Base-by-base conservation (phyloP, 1,140 invertebrate genomes). In the Saccostrea glomerata region DNA sequence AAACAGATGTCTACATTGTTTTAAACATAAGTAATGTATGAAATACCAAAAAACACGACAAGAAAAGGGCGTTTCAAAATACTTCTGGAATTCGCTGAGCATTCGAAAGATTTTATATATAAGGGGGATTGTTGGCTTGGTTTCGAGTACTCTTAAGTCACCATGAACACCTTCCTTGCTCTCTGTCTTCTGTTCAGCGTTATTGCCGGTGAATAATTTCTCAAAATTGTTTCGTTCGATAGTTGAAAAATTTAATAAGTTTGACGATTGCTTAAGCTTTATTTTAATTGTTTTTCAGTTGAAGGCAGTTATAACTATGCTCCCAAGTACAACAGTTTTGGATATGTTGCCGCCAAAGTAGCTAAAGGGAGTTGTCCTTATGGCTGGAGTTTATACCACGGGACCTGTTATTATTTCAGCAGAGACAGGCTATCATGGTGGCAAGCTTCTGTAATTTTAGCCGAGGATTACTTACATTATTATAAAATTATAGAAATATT, bases 371-470 rank as follows among this genome's bases (percentile, higher is more conserved):
- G 17, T 17, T 85, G 84, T 63, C 56, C 84, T 63, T 36, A 23
- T 36, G 84, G 84, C 9, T 85, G 84, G 84, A 20, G 7, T 47
- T 56, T n/a, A 0, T 85, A 85, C 36, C 47, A 36, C 23, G 25
- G 56, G 17, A 85, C 56, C 56, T 85, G 84, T 60, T 85, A 85
- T 40, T 63, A 60, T 36, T 85, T 85, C 25, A 85, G 84, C 30
- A 85, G 84, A 85, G 58, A 85, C n/a, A 85, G 58, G 20, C 25
- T 85, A 23, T 25, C 55, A n/a, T 85, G 84, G 84, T 85, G 55
- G 55, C 55, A 85, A 7, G 84, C 84, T 20, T 66, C 30, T 36
- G 58, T 85, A 85, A 85, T 60, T 60, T 12, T 20, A 47, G 47
- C 47, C 36, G 15, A 66, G 2, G 2, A 66, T 20, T 82, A 25